phyloP scores from a whole-genome alignment of 1,140 invertebrate genomes.

The Streblospio benedicti region DNA sequence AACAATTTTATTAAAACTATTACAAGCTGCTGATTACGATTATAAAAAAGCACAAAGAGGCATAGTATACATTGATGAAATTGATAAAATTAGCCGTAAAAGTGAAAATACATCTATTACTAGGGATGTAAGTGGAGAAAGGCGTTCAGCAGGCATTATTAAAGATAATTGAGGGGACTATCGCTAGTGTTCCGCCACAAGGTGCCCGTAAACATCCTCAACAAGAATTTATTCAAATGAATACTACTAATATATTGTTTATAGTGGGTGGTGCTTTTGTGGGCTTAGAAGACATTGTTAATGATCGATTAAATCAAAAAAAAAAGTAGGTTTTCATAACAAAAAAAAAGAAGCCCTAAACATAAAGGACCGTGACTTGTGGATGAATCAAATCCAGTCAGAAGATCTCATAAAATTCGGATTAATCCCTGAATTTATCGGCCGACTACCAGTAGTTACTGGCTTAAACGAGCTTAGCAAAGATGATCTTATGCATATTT shows the following conservation, averaged over 20 bases:
- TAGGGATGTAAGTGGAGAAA: slow-evolving; percentile 91
- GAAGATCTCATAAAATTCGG: slow-evolving; percentile 31
- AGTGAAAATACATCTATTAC: slow-evolving; percentile 87
- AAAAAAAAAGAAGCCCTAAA: background rate
- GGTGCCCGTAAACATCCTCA: slow-evolving; percentile 56
- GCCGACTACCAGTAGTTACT: slow-evolving; percentile 23
- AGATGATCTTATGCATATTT: background rate
- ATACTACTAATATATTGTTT: slow-evolving; percentile 98
- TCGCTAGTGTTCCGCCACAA: slow-evolving; percentile 94
- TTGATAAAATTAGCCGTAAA: slow-evolving; percentile 97
- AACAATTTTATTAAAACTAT: background rate
- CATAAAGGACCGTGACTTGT: background rate
- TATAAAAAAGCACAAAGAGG: slow-evolving; percentile 36
- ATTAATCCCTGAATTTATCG: slow-evolving; percentile 35
- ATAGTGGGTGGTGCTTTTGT: slow-evolving; percentile 97
- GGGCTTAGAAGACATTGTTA: slow-evolving; percentile 87
- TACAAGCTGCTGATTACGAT: background rate
- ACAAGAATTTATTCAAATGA: slow-evolving; percentile 90
- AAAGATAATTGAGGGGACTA: slow-evolving; percentile 92
- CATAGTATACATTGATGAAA: slow-evolving; percentile 98
- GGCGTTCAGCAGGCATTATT: slow-evolving; percentile 83
- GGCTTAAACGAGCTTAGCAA: background rate
- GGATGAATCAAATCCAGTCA: slow-evolving; percentile 5
- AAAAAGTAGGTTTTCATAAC: background rate
- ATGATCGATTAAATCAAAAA: slow-evolving; percentile 60